Evolutionary conservation across 2,888 invertebrate genomes (phyloP).

Genomic region (Phymatocera aterrima): DNA sequence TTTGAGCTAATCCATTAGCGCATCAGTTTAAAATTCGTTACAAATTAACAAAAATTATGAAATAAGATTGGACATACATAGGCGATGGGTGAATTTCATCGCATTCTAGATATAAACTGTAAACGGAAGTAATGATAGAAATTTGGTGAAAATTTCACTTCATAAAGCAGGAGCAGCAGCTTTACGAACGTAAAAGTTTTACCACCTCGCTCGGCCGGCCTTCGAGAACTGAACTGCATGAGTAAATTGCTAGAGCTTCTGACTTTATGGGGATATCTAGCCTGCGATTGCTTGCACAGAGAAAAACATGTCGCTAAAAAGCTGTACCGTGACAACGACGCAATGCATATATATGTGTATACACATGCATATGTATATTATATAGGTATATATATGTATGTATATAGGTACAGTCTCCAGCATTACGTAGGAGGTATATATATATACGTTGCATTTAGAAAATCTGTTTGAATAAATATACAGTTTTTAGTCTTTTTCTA

Average conservation of each 20-base stretch:
- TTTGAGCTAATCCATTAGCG: too few species aligned
- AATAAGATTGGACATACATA: neutral
- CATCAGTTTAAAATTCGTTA: too few species aligned
- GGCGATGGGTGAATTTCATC: neutral
- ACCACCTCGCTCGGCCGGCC: too few species aligned
- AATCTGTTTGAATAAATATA: neutral
- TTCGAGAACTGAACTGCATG: neutral
- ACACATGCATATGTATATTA: slow-evolving; percentile 21
- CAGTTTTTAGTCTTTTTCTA: too few species aligned
- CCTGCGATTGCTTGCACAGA: slow-evolving; percentile 22
- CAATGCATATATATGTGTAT: neutral
- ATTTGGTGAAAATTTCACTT: neutral
- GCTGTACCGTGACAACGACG: slow-evolving; percentile 21
- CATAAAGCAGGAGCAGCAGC: neutral
- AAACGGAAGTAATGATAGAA: neutral
- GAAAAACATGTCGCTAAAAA: slow-evolving; percentile 40
- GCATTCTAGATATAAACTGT: neutral
- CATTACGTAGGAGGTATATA: too few species aligned
- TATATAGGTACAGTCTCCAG: neutral
- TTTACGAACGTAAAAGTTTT: neutral
- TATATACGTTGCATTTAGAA: neutral
- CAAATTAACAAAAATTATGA: neutral
- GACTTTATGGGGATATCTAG: neutral
- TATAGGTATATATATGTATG: neutral
- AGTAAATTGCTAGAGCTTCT: slow-evolving; percentile 11